Base-by-base conservation (phyloP, 2,888 invertebrate genomes). In the Diplolepis rosae region DNA sequence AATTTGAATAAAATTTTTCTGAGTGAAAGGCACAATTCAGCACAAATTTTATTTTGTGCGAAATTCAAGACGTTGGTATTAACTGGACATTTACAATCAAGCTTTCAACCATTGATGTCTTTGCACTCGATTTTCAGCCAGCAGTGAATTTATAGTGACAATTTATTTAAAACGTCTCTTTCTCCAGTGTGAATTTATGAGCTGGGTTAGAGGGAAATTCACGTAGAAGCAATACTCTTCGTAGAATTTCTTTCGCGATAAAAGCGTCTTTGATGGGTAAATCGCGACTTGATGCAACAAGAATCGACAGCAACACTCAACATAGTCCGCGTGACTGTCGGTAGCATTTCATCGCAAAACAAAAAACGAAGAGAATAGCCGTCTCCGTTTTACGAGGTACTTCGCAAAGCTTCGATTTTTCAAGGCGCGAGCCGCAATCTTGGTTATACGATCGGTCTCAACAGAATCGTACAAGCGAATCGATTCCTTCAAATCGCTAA, bases 331-430 rank as follows among this genome's bases (percentile, higher is more conserved):
- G 45, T 45, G 45, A 45, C 45, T 45, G 45, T 22, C 18, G 45
- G 9, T 7, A 45, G 45, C 45, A 45, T 45, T 45, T 45, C 18
- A 45, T 18, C 11, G 45, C 61, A 61, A 61, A 61, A 61, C 61
- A 61, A 39, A 66, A 68, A 67, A 68, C 65, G 66, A 67, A 65
- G 70, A 68, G 74, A 74, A 74, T 72, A 45, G 72, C 65, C 70
- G 68, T 75, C 74, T 69, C 72, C 73, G 69, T 50, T 75, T 75
- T 75, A 75, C 71, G 73, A 75, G 72, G 75, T 75, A 70, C 72
- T 75, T 74, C 71, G 72, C 70, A 66, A 75, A 65, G 69, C 68
- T 75, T 73, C 75, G 71, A 75, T 75, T 75, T 73, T 75, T 75
- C 75, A 71, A 66, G 65, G 71, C 67, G 69, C 66, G 48, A 65